These are phyloP conservation scores for Campaea margaritaria DNA, from an alignment of 2,888 invertebrate genomes.

Conservation along the genomic window DNA sequence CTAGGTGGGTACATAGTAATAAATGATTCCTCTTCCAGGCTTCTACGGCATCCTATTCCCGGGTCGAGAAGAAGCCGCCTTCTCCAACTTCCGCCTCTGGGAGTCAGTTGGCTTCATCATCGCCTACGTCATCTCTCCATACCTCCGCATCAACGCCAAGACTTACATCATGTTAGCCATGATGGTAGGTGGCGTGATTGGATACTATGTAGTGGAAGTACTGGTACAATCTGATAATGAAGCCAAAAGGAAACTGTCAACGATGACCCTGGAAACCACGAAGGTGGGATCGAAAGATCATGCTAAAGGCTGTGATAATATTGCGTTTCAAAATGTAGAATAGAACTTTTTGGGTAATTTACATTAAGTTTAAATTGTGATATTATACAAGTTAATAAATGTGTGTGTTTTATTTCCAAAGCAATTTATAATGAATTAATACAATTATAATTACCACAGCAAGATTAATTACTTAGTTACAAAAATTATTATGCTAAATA, in stretches of 20 bases:
- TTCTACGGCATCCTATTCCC: constrained; percentile 88
- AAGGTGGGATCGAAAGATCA: constrained; percentile 47
- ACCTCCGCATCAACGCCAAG: constrained; percentile 80
- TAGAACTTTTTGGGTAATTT: not conserved
- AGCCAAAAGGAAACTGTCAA: constrained; percentile 55
- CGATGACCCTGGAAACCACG: constrained; percentile 47
- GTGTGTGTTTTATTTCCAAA: not conserved
- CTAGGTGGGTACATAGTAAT: too few species aligned
- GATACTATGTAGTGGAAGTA: constrained; percentile 76
- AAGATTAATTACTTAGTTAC: too few species aligned
- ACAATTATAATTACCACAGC: too few species aligned
- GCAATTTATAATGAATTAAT: too few species aligned
- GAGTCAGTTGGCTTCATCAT: constrained; percentile 88
- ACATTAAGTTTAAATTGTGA: not conserved
- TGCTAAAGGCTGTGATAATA: constrained; percentile 68
- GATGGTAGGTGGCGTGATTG: constrained; percentile 79
- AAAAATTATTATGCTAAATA: too few species aligned
- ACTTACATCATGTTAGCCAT: constrained; percentile 79
- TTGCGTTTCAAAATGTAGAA: constrained; percentile 65
- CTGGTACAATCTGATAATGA: constrained; percentile 39
- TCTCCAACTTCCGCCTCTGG: constrained; percentile 89
- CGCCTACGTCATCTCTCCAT: constrained; percentile 85
- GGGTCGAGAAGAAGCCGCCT: constrained; percentile 87
- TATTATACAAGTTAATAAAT: not conserved
- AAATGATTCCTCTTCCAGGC: constrained; percentile 60